Conservation (phyloP, 2,888 invertebrate genomes). For the Siphlonurus alternatus region DNA sequence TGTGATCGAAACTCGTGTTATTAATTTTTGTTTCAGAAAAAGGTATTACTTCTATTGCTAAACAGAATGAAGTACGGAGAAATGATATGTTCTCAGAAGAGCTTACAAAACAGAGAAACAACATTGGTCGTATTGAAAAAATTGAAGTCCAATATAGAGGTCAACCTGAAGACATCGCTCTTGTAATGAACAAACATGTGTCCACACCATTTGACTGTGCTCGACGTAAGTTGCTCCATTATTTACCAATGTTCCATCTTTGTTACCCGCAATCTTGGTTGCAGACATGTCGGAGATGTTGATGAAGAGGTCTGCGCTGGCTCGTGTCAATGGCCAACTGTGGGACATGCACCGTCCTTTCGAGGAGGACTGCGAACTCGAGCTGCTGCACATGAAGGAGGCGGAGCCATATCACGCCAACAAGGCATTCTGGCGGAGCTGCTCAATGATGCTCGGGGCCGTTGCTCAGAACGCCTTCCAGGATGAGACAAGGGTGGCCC, state of each 20-base stretch:
- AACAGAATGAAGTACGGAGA: constrained; percentile 18
- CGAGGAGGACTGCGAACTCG: constrained; percentile 38
- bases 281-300: constrained; percentile 60
- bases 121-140: constrained; percentile 76
- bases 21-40: not conserved
- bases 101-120: constrained; percentile 49
- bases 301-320: constrained; percentile 53
- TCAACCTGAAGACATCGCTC: constrained; percentile 47
- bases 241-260: not conserved
- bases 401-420: constrained; percentile 44
- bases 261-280: constrained; percentile 18
- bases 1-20: no score
- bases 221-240: constrained; percentile 45
- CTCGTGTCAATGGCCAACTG: constrained; percentile 57
- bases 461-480: constrained; percentile 63
- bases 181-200: constrained; percentile 79
- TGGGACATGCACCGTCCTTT: constrained; percentile 94
- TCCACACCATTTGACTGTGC: constrained; percentile 91
- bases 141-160: constrained; percentile 71
- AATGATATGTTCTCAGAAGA: constrained; percentile 63
- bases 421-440: constrained; percentile 82
- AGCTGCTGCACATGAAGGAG: constrained; percentile 44
- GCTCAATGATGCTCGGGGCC: constrained; percentile 76
- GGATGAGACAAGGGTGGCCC: constrained; percentile 48
- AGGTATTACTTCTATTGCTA: not conserved